Conservation (phyloP, 2,113 vertebrate species). For the Oreotrochilus melanogaster region DNA sequence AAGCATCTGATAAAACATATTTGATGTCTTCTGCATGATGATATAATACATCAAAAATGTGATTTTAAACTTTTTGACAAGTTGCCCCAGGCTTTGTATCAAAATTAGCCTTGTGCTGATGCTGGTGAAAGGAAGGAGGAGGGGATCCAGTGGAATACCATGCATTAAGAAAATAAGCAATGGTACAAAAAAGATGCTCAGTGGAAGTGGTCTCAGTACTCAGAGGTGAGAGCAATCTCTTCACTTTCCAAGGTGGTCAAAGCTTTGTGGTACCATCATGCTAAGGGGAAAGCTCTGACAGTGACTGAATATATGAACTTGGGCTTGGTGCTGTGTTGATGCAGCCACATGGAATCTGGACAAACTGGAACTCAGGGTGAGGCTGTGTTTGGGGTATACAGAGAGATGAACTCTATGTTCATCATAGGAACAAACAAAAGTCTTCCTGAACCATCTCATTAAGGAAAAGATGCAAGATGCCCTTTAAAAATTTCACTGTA, state of each 20-base stretch:
- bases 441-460: background rate
- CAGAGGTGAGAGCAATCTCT: background rate
- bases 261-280: conserved; percentile 1
- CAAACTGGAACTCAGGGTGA: background rate
- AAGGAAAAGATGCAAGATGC: background rate
- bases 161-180: conserved; percentile 38
- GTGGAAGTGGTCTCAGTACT: background rate
- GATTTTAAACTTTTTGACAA: conserved; percentile 69
- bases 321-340: background rate
- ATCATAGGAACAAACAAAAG: background rate
- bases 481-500: background rate
- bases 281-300: conserved; percentile 27
- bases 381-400: background rate
- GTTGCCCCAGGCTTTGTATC: conserved; percentile 60
- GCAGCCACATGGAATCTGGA: conserved; percentile 15
- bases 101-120: conserved; percentile 65
- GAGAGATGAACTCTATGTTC: background rate
- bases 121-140: conserved; percentile 53
- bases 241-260: conserved; percentile 22
- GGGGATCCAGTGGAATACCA: conserved; percentile 14
- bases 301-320: conserved; percentile 24
- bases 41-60: conserved; percentile 62
- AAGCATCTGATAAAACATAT: conserved; percentile 19
- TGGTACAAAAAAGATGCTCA: background rate
- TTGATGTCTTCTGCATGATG: conserved; percentile 55